Evolutionary conservation across 2,888 invertebrate genomes (phyloP).

Genomic region (Thelaira solivaga): DNA sequence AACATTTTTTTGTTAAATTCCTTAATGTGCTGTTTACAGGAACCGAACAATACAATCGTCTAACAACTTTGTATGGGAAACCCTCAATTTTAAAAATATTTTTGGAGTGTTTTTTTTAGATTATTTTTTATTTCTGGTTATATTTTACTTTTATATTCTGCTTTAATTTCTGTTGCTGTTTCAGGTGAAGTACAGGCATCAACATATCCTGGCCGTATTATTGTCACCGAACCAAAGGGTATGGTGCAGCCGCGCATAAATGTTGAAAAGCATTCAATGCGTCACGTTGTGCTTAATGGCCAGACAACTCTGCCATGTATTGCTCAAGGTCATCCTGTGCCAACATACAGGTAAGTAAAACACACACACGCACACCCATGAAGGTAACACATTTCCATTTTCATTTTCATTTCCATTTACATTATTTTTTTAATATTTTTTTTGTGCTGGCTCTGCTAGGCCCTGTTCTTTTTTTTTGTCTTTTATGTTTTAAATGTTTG

Average conservation of each 20-base stretch:
- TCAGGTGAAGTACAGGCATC: slow-evolving; percentile 82
- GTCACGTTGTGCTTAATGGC: slow-evolving; percentile 83
- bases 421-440: background rate
- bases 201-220: slow-evolving; percentile 82
- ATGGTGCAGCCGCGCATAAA: slow-evolving; percentile 85
- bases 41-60: no score
- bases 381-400: slow-evolving; percentile 31
- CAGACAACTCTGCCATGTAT: slow-evolving; percentile 87
- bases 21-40: no score
- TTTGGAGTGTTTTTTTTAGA: background rate
- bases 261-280: slow-evolving; percentile 83
- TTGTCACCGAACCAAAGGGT: slow-evolving; percentile 85
- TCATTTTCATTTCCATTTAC: background rate
- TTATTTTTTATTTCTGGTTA: background rate
- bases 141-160: background rate
- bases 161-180: slow-evolving; percentile 16
- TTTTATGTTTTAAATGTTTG: no score
- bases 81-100: background rate
- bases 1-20: no score
- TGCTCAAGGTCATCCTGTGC: slow-evolving; percentile 89
- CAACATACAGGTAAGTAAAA: slow-evolving; percentile 83
- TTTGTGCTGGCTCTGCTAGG: background rate
- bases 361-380: slow-evolving; percentile 23
- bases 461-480: background rate
- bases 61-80: no score